These are phyloP conservation scores for Drosophila borborema DNA, from an alignment of 2,888 invertebrate genomes.

Conservation along the genomic window DNA sequence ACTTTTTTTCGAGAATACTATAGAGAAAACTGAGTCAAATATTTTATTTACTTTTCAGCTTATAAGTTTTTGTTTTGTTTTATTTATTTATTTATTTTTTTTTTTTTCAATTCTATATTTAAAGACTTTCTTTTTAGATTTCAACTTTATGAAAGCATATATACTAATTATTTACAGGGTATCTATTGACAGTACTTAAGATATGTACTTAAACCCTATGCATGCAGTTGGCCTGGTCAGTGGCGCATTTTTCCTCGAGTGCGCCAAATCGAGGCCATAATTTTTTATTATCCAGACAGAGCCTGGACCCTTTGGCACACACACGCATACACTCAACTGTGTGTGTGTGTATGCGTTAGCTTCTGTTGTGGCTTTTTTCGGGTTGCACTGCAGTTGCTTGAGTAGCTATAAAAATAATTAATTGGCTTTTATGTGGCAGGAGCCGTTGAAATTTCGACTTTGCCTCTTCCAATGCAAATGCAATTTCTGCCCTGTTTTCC, in stretches of 20 bases:
- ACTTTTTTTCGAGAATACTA: too few relatives aligned
- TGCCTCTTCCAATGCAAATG: constrained; percentile 38
- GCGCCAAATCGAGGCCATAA: constrained; percentile 78
- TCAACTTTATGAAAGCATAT: neutral
- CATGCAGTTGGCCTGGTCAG: constrained; percentile 62
- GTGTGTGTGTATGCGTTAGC: constrained; percentile 25
- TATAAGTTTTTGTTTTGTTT: too few relatives aligned
- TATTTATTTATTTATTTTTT: too few relatives aligned
- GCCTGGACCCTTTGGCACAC: constrained; percentile 32
- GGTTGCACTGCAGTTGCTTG: constrained; percentile 44
- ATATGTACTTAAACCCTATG: neutral
- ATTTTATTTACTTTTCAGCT: too few relatives aligned
- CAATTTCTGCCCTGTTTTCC: constrained; percentile 39
- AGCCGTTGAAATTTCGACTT: constrained; percentile 67
- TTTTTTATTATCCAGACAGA: constrained; percentile 73
- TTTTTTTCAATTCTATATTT: too few relatives aligned
- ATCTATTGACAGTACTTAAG: neutral
- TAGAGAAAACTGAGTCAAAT: too few relatives aligned
- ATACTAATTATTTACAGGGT: constrained; percentile 6
- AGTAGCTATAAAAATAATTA: constrained; percentile 79
- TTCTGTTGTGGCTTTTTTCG: constrained; percentile 54
- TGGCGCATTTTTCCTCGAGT: constrained; percentile 69
- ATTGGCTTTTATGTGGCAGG: constrained; percentile 80
- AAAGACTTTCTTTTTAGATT: neutral
- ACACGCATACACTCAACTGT: constrained; percentile 4